Evolutionary conservation across 2,888 invertebrate species (phyloP), one percentile per base, ranked within the genome.

Genomic region (Platycheirus rosarum): DNA sequence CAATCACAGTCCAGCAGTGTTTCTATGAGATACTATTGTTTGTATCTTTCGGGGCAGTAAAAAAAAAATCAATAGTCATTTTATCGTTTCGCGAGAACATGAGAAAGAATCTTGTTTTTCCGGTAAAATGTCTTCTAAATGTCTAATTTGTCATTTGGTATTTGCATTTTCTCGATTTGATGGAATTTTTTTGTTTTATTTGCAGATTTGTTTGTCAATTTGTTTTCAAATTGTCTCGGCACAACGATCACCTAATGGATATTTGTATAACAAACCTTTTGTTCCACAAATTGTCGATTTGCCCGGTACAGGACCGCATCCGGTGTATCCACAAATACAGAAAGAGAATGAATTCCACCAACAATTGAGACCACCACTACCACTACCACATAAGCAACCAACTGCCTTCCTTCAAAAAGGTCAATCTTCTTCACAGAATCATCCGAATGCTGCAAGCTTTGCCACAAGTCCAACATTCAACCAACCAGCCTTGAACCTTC

Each of bases 101-200:
- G 35, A 9, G 53, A 53, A 69, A 29, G 37, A 69, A 53, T 62
- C 46, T 57, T 37, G 57, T 57, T 49, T 79, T 75, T 75, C 35
- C 44, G 63, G 79, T 79, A 79, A 60, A 46, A 16, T 74, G 14
- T 14, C 37, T 48, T 23, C 8, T 16, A 71, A 71, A 1, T 37
- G 6, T 11, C 13, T 35, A 7, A 32, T 32, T 32, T 4, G 2
- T 26, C 2, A 26, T 2, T 26, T 26, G 26, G 5, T 14, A 9
- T 29, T 29, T 32, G n/a, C 49, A 49, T 49, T 32, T 51, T 18
- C 2, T 9, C 2, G 6, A n/a, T 51, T 18, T 14, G 9, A 32
- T 18, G 49, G 0, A 2, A 48, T 46, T 57, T 37, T 8, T 23
- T 51, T 51, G 32, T 23, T 23, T 48, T 26, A 37, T 66, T 74